These are phyloP conservation scores for Polydrusus cervinus DNA, from an alignment of 2,888 invertebrate genomes.

Conservation along the genomic window DNA sequence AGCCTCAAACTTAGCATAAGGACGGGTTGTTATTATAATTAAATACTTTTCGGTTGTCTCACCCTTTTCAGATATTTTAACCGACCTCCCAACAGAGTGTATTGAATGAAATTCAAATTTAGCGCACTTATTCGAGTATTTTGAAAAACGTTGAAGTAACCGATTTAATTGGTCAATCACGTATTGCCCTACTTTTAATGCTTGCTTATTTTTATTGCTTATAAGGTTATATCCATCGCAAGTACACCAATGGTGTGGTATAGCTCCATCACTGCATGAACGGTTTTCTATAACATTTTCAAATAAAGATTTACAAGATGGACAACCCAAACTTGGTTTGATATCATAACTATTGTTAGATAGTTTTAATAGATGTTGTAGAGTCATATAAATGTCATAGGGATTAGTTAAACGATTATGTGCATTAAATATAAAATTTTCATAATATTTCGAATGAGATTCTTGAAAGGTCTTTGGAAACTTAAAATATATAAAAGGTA, in stretches of 20 bases:
- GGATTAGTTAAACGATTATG: constrained; percentile 79
- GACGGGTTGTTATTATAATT: constrained; percentile 78
- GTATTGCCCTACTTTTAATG: constrained; percentile 73
- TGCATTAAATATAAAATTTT: constrained; percentile 77
- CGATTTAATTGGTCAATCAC: constrained; percentile 53
- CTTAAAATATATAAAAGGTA: constrained; percentile 84
- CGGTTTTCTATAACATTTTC: constrained; percentile 75
- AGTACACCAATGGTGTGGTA: constrained; percentile 84
- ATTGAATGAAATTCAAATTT: constrained; percentile 61
- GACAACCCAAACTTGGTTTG: constrained; percentile 73
- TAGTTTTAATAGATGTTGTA: constrained; percentile 77
- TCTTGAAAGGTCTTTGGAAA: constrained; percentile 78
- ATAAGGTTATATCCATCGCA: constrained; percentile 77
- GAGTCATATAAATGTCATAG: constrained; percentile 84
- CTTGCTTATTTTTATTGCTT: constrained; percentile 72
- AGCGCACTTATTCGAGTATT: constrained; percentile 54
- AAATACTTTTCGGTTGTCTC: constrained; percentile 73
- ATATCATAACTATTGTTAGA: constrained; percentile 68
- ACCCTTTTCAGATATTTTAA: constrained; percentile 28
- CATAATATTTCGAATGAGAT: constrained; percentile 74
- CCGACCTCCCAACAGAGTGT: constrained; percentile 58
- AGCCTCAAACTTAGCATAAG: constrained; percentile 81
- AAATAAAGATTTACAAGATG: constrained; percentile 80
- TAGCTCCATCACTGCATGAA: constrained; percentile 80
- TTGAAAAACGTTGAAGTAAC: constrained; percentile 24